These are phyloP conservation scores for Aurelia aurita DNA, from an alignment of 30 jellyfish, hydroid and myxozoan species.

Conservation along the genomic window DNA sequence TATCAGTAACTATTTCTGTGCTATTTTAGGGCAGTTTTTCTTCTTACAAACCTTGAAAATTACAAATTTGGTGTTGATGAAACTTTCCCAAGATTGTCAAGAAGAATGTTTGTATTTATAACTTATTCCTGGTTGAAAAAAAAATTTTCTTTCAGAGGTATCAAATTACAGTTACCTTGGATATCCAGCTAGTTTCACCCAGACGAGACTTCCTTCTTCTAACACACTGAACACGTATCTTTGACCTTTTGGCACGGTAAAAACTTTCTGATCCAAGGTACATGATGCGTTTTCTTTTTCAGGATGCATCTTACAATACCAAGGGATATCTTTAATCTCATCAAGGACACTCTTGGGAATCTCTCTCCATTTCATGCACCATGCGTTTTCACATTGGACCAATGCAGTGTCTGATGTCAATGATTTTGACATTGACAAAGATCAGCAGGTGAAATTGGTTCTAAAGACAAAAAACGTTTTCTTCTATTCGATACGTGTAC, in stretches of 20 bases:
- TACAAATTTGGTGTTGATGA: no score
- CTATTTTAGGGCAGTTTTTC: no score
- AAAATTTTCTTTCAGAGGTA: no score
- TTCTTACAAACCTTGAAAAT: no score
- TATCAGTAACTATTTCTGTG: no score
- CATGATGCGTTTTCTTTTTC: conserved; percentile 63
- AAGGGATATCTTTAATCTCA: conserved; percentile 23
- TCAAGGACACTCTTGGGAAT: conserved; percentile 15
- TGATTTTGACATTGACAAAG: neutral
- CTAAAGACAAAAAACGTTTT: no score
- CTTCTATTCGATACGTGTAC: no score
- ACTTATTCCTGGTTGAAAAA: no score
- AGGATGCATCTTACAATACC: conserved; percentile 85
- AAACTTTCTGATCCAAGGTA: conserved; percentile 58
- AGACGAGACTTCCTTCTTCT: conserved; percentile 80
- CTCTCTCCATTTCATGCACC: conserved; percentile 93
- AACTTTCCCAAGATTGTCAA: no score
- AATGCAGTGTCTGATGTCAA: conserved; percentile 35
- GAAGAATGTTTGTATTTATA: no score
- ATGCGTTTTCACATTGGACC: conserved; percentile 87
- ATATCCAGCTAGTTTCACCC: conserved; percentile 87
- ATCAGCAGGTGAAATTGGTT: no score
- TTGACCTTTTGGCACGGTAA: conserved; percentile 70
- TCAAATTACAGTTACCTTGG: conserved; percentile 72
- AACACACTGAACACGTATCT: conserved; percentile 68